These are phyloP conservation scores for Callipepla squamata DNA, from an alignment of 2,113 vertebrate species.

Conservation along the genomic window DNA sequence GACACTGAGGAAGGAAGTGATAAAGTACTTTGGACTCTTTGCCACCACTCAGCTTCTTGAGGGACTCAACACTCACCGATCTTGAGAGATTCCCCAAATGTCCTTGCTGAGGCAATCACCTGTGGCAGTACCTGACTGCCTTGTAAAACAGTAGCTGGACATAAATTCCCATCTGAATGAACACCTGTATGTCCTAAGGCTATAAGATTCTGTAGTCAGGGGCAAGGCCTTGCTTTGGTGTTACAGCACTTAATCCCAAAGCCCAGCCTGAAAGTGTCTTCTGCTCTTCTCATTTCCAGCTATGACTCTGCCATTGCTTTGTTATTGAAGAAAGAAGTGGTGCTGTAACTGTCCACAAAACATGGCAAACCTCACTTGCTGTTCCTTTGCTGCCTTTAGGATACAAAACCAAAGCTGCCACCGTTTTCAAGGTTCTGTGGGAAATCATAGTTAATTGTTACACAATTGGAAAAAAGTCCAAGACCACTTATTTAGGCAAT, in stretches of 20 bases:
- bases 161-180: slow-evolving; percentile 1
- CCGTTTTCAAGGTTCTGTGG: not conserved
- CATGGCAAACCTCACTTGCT: not conserved
- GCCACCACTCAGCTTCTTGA: not conserved
- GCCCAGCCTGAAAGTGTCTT: not conserved
- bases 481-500: no score
- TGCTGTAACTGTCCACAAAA: not conserved
- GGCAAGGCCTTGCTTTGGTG: slow-evolving; percentile 13
- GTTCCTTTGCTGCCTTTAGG: not conserved
- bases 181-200: not conserved
- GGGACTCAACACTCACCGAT: not conserved
- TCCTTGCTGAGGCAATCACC: not conserved
- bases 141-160: not conserved
- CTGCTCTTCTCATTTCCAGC: not conserved
- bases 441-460: no score
- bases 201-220: not conserved
- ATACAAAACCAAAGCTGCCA: not conserved
- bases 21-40: not conserved
- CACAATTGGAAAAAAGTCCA: no score
- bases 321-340: not conserved
- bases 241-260: not conserved
- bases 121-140: not conserved
- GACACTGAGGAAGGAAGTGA: not conserved
- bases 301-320: not conserved
- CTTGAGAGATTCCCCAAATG: not conserved